phyloP scores from a whole-genome alignment of 2,888 invertebrate genomes.

The Lapara coniferarum region DNA sequence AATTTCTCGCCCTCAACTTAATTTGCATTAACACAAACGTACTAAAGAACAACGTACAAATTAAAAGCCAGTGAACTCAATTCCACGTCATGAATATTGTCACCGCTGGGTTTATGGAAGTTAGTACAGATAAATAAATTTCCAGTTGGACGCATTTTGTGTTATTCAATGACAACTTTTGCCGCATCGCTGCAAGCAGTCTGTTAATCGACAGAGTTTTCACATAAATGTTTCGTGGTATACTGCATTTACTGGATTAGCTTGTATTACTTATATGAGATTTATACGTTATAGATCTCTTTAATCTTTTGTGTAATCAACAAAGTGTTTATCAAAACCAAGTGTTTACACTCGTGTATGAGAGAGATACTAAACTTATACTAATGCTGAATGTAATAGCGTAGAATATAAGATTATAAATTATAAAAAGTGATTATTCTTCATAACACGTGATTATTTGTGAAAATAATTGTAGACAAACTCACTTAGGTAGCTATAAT shows the following conservation, averaged over 20 bases:
- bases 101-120: conserved; percentile 33
- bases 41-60: conserved; percentile 27
- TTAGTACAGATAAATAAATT: conserved; percentile 31
- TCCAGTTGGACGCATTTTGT: conserved; percentile 26
- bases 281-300: not conserved
- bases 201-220: conserved; percentile 21
- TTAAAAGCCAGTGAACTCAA: conserved; percentile 38
- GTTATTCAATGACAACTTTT: conserved; percentile 29
- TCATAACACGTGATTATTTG: too few species aligned
- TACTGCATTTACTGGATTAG: not conserved
- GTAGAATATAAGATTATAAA: too few species aligned
- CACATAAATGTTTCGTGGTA: conserved; percentile 12
- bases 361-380: too few species aligned
- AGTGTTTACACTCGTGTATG: too few species aligned
- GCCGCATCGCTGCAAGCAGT: conserved; percentile 23
- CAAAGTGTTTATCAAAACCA: too few species aligned
- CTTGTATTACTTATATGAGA: not conserved
- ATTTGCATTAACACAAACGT: not conserved
- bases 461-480: too few species aligned
- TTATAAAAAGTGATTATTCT: too few species aligned
- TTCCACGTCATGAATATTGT: conserved; percentile 38
- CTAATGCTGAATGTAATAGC: not conserved
- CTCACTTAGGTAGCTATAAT: too few species aligned
- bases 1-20: not conserved
- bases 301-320: too few species aligned